Base-by-base conservation (phyloP, 30 jellyfish, hydroid and myxozoan genomes). In the Turritopsis rubra region DNA sequence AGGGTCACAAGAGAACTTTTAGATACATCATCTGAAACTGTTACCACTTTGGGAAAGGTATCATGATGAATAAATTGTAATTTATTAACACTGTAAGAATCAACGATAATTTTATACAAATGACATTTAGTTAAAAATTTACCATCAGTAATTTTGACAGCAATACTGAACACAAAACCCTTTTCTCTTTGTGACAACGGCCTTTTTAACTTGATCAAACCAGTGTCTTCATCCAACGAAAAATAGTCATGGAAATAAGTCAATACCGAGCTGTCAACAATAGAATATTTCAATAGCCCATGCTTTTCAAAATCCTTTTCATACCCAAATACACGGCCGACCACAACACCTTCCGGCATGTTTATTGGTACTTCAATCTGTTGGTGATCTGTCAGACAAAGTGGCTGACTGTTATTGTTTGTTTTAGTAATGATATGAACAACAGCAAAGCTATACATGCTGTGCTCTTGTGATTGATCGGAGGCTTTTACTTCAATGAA, bases 391-490 rank as follows among this genome's bases (percentile, higher is more conserved):
- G 84, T 89, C 94, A 79, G 89, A 93, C 76, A 93, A 83, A 26
- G 66, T 26, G 99, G 99, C 52, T 86, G 96, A 29, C 80, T 83
- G 81, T 93, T 92, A 8, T 84, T 85, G 22, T 86, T 75, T 60
- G 84, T 97, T 28, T 80, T 31, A 19, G 89, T 88, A 8, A 76
- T 79, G 52, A 93, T 72, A 21, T 74, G 66, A 20, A 93, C 86
- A 65, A 86, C 75, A 17, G 96, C 88, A 82, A 25, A 82, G 24
- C 88, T 81, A 41, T 71, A 71, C 53, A n/a, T 25, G 5, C 41
- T 52, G 27, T 82, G 31, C 85, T 25, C 70, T 0, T 25, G 29
- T 23, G 88, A 66, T 71, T 72, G 41, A 28, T 82, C 83, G 18
- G 88, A 21, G 17, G 88, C 88, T 82, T 82, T 66, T 4, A 82